phyloP scores from a whole-genome alignment of 23 tunicate genomes.

The Botrylloides violaceus region DNA sequence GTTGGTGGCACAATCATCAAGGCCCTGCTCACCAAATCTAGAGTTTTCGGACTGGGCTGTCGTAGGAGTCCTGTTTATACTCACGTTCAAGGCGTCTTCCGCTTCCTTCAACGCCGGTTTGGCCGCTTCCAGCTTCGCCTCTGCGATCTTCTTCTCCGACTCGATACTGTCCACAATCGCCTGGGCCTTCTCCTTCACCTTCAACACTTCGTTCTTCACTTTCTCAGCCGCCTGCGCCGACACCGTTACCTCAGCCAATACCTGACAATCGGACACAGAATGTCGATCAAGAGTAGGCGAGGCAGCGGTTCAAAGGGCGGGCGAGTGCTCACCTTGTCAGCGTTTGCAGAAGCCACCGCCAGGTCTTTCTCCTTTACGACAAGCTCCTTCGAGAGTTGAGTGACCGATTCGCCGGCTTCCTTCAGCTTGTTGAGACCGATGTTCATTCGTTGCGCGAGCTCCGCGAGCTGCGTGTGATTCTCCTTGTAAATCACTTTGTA shows the following conservation, averaged over 20 bases:
- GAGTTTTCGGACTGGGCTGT: not conserved
- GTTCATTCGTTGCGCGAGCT: conserved; percentile 88
- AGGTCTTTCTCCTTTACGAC: conserved; percentile 90
- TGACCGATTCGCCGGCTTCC: conserved; percentile 95
- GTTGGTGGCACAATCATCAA: no score
- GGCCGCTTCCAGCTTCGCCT: conserved; percentile 84
- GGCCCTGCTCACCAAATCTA: no score
- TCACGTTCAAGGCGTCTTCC: conserved; percentile 96
- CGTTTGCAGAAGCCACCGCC: conserved; percentile 89
- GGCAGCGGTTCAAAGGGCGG: no score
- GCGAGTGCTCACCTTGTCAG: conserved; percentile 78
- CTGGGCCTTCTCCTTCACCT: conserved; percentile 97
- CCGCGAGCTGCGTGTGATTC: conserved; percentile 57
- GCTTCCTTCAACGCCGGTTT: conserved; percentile 96
- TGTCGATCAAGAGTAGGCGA: not conserved
- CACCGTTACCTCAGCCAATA: conserved; percentile 88
- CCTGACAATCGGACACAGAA: conserved; percentile 27
- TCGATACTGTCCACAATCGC: conserved; percentile 85
- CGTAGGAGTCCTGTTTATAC: no score
- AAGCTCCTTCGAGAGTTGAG: conserved; percentile 81
- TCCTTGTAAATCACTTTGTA: conserved; percentile 88
- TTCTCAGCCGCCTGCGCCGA: conserved; percentile 96
- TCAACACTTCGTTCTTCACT: conserved; percentile 84
- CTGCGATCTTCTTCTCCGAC: conserved; percentile 72
- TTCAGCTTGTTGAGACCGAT: conserved; percentile 95